Evolutionary conservation across 2,888 invertebrate genomes (phyloP).

Genomic region (Tipula helvola): DNA sequence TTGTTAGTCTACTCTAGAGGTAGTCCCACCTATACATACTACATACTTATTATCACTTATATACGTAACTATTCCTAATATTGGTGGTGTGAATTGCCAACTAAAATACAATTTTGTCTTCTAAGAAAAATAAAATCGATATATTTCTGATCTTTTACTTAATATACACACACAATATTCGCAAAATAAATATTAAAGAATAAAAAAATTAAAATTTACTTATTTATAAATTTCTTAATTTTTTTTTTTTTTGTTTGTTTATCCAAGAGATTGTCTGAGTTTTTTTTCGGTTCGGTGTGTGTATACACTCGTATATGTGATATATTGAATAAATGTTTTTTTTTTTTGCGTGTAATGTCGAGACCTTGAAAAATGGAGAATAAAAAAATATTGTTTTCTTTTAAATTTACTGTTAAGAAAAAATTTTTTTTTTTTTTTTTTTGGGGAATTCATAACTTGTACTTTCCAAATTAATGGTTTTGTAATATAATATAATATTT

Average conservation of each 20-base stretch:
- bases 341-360: neutral
- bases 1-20: no score
- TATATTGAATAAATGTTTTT: neutral
- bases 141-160: neutral
- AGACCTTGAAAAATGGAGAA: neutral
- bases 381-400: neutral
- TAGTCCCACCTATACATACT: neutral
- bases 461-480: neutral
- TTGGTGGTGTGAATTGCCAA: neutral
- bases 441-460: neutral
- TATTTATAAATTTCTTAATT: neutral
- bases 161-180: neutral
- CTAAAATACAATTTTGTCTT: neutral
- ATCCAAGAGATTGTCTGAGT: neutral
- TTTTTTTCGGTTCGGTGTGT: neutral
- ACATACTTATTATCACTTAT: neutral
- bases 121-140: neutral
- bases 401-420: neutral
- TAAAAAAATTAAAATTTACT: neutral
- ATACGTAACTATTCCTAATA: neutral
- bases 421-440: neutral
- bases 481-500: neutral
- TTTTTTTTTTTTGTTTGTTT: neutral
- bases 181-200: neutral
- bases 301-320: neutral